Conservation (phyloP, 2,888 invertebrate species). For the Agrotis clavis region DNA sequence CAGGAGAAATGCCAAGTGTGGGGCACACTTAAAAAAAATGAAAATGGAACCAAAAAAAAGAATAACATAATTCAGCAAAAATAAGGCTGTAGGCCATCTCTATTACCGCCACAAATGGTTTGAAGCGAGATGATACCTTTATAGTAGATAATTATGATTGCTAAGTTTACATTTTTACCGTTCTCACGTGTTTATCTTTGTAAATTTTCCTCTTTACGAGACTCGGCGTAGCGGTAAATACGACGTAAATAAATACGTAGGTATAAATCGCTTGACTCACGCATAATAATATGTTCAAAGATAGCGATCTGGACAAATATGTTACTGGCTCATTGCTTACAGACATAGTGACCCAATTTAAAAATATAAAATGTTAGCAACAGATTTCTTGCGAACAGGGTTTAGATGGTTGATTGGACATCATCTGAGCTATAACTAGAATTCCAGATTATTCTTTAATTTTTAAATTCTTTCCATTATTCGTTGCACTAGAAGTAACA, state of each 20-base stretch:
- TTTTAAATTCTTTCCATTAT: neutral
- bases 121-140: conserved; percentile 11
- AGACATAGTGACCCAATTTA: conserved; percentile 36
- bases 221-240: conserved; percentile 51
- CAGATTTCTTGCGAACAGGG: no score
- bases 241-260: conserved; percentile 43
- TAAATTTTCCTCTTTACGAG: conserved; percentile 53
- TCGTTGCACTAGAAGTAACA: neutral
- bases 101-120: conserved; percentile 6
- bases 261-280: conserved; percentile 39
- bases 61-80: neutral
- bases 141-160: conserved; percentile 17
- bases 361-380: no score
- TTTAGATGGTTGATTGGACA: neutral
- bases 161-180: conserved; percentile 47
- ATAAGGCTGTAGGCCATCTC: neutral
- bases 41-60: neutral
- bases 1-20: no score
- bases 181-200: conserved; percentile 47
- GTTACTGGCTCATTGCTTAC: conserved; percentile 35
- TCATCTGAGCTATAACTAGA: neutral
- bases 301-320: conserved; percentile 43
- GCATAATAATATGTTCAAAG: conserved; percentile 42
- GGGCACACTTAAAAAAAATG: neutral
- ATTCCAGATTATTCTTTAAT: no score